phyloP scores from a whole-genome alignment of 2,888 invertebrate genomes.

The Aleiodes testaceus region DNA sequence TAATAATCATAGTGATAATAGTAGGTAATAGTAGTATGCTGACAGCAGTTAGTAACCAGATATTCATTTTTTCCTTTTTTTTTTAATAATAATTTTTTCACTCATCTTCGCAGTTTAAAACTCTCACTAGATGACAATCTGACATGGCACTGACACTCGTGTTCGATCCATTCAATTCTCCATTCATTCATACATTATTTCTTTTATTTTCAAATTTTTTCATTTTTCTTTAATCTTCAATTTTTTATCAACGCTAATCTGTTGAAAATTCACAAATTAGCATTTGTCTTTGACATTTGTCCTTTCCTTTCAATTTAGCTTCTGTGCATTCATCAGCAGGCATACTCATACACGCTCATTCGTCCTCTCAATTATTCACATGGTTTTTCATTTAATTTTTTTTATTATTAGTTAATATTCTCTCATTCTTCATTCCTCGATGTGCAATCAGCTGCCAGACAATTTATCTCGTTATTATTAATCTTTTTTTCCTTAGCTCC shows the following conservation, averaged over 20 bases:
- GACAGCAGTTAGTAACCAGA: slow-evolving; percentile 72
- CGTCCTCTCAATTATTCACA: slow-evolving; percentile 36
- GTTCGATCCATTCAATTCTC: slow-evolving; percentile 40
- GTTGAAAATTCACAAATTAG: slow-evolving; percentile 46
- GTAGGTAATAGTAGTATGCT: slow-evolving; percentile 67
- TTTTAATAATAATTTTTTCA: slow-evolving; percentile 26
- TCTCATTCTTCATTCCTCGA: slow-evolving; percentile 60
- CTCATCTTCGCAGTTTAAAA: slow-evolving; percentile 53
- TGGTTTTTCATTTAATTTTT: slow-evolving; percentile 22
- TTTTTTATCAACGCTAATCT: slow-evolving; percentile 33
- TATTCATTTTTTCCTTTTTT: slow-evolving; percentile 50
- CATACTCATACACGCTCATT: slow-evolving; percentile 5
- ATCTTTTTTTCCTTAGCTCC: slow-evolving; percentile 50
- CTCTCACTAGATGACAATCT: slow-evolving; percentile 67
- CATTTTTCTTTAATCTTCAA: slow-evolving; percentile 29
- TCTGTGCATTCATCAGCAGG: slow-evolving; percentile 15
- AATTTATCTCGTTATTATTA: slow-evolving; percentile 64
- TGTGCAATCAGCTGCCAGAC: slow-evolving; percentile 73
- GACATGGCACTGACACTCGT: slow-evolving; percentile 71
- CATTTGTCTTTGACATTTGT: not conserved
- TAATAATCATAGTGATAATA: slow-evolving; percentile 66
- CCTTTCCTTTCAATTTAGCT: slow-evolving; percentile 1
- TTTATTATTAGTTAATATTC: slow-evolving; percentile 33
- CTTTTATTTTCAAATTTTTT: slow-evolving; percentile 23
- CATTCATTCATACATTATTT: slow-evolving; percentile 39